Conservation (phyloP, 1,140 invertebrate genomes). For the Plectus sambesii region DNA sequence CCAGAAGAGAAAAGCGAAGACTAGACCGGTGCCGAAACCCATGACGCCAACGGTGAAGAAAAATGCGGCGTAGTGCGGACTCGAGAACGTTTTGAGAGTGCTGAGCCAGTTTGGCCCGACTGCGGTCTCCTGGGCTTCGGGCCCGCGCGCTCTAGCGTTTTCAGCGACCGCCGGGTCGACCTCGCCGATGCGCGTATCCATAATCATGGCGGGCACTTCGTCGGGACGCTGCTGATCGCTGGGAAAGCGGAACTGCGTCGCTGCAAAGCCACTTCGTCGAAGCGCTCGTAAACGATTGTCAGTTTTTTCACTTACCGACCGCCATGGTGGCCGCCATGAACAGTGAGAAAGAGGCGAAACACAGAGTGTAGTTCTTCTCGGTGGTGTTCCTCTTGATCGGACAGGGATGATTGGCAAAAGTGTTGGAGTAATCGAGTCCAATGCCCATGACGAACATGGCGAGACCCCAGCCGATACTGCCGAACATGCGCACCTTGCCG, state of each 20-base stretch:
- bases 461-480: conserved; percentile 80
- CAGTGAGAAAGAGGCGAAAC: conserved; percentile 92
- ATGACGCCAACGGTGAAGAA: conserved; percentile 95
- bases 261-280: too few relatives aligned
- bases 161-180: conserved; percentile 43
- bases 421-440: conserved; percentile 84
- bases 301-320: too few relatives aligned
- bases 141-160: conserved; percentile 36
- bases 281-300: too few relatives aligned
- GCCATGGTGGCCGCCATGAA: conserved; percentile 80
- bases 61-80: conserved; percentile 78
- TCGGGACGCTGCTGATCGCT: conserved; percentile 33
- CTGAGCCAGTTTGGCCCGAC: conserved; percentile 66
- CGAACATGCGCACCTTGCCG: conserved; percentile 94
- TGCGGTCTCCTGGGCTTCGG: conserved; percentile 17
- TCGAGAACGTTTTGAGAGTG: conserved; percentile 75
- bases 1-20: conserved; percentile 99
- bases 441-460: conserved; percentile 98
- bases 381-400: conserved; percentile 70
- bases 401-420: conserved; percentile 72
- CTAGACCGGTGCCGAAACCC: conserved; percentile 97
- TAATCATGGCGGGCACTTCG: conserved; percentile 37
- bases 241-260: conserved; percentile 62
- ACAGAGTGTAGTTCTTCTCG: conserved; percentile 96
- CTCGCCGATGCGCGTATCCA: conserved; percentile 44